Percentiles rank a stretch among this genome's conserved stretches.
Conservation (phyloP, 2,888 invertebrate genomes). For the Athrips mouffetella region DNA sequence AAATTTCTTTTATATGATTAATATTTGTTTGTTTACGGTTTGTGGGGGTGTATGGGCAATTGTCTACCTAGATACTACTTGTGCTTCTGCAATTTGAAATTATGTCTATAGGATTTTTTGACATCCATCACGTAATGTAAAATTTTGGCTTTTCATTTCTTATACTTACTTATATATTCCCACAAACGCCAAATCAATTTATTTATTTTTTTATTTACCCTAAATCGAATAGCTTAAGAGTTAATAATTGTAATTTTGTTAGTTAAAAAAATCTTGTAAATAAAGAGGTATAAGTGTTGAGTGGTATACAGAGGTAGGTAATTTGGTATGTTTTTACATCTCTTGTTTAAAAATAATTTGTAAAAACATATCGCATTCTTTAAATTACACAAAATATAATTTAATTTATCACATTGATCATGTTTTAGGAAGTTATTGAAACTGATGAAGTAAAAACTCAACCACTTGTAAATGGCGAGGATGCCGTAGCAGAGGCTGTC, state of each 20-base stretch:
- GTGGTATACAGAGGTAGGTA: background rate
- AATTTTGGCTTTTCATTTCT: constrained; percentile 20
- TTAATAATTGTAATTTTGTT: background rate
- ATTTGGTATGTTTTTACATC: background rate
- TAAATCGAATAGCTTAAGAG: background rate
- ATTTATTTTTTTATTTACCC: constrained; percentile 30
- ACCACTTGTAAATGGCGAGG: constrained; percentile 65
- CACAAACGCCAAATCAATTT: constrained; percentile 53
- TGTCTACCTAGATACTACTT: constrained; percentile 32
- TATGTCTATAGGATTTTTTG: no score
- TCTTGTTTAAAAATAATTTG: background rate
- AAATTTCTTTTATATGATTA: constrained; percentile 34
- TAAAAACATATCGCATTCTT: background rate
- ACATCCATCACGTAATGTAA: constrained; percentile 1
- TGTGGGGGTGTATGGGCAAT: constrained; percentile 79
- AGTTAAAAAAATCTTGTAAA: background rate
- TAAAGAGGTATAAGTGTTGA: background rate
- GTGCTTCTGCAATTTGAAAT: constrained; percentile 8
- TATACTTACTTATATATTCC: constrained; percentile 67
- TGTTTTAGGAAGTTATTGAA: constrained; percentile 60
- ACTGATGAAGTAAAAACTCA: constrained; percentile 55
- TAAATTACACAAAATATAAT: background rate
- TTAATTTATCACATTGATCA: constrained; percentile 12
- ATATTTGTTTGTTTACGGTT: constrained; percentile 60
- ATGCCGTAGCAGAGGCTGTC: constrained; percentile 61